Conservation (phyloP, 2,797 vertebrate species). For the Sorex maritimensis region DNA sequence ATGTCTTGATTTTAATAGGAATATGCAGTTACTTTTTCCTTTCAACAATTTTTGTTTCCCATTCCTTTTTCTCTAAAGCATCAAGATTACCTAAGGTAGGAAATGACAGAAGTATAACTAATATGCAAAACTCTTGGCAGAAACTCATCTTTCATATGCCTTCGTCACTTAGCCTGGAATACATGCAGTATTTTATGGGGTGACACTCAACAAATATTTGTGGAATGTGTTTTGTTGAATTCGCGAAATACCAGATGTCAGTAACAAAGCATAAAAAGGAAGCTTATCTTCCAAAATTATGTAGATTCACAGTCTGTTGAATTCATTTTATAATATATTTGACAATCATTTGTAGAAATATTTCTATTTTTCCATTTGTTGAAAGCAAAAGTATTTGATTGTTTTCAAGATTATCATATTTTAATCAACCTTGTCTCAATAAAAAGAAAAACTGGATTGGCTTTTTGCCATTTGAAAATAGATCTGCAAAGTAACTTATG, state of each 20-base stretch:
- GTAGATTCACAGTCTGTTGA: not conserved
- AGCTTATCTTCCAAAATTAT: not conserved
- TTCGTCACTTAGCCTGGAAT: not conserved
- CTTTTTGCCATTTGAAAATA: not conserved
- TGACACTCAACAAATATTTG: not conserved
- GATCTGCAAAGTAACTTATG: not conserved
- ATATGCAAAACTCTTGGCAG: not conserved
- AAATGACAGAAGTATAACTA: not conserved
- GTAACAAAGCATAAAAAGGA: not conserved
- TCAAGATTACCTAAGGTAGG: not conserved
- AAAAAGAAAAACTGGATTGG: not conserved
- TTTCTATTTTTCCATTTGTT: not conserved
- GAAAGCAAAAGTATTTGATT: conserved; percentile 4
- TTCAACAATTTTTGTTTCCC: not conserved
- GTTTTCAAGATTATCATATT: conserved; percentile 45
- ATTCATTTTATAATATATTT: not conserved
- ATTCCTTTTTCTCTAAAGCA: not conserved
- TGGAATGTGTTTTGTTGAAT: conserved; percentile 7
- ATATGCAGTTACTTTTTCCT: not conserved
- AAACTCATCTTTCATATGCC: not conserved
- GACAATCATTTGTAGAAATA: not conserved
- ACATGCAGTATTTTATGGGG: not conserved
- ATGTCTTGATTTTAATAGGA: conserved; percentile 11
- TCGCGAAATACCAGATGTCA: not conserved
- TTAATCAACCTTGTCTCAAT: conserved; percentile 15